Conservation (phyloP, 1,140 invertebrate genomes). For the Vanessa atalanta region DNA sequence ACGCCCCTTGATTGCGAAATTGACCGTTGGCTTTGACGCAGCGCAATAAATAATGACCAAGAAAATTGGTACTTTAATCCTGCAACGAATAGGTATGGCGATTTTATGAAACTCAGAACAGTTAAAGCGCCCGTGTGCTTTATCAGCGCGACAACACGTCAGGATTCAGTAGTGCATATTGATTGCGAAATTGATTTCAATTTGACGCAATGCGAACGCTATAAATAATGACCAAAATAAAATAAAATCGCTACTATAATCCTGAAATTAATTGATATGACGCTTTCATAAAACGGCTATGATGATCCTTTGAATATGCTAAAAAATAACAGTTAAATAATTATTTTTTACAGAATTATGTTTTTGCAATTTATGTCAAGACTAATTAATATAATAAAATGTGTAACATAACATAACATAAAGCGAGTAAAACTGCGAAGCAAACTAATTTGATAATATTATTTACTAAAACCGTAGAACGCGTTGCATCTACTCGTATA, state of each 20-base stretch:
- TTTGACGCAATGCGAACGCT: constrained; percentile 16
- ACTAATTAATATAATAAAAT: too few species aligned
- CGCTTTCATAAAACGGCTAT: background rate
- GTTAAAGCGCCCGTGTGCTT: background rate
- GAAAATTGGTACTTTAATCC: constrained; percentile 20
- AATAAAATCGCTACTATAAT: constrained; percentile 11
- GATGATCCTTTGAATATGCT: background rate
- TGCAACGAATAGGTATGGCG: constrained; percentile 10
- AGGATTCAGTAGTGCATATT: constrained; percentile 6
- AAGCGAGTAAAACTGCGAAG: too few species aligned
- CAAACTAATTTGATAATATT: too few species aligned
- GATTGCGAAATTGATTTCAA: constrained; percentile 12
- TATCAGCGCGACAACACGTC: background rate
- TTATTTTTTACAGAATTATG: too few species aligned
- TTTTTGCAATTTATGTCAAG: too few species aligned
- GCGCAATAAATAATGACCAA: constrained; percentile 23
- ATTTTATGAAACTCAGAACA: constrained; percentile 12
- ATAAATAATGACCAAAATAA: constrained; percentile 16
- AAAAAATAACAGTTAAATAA: background rate
- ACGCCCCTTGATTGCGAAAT: constrained; percentile 46
- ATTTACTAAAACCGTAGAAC: too few species aligned
- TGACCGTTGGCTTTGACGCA: constrained; percentile 33
- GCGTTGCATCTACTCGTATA: too few species aligned
- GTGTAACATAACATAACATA: too few species aligned
- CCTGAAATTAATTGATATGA: constrained; percentile 5